A percentile compares a stretch with the other conserved stretches of the same genome.
Conservation (phyloP, 2,888 invertebrate species). For the Dorcus parallelipipedus region DNA sequence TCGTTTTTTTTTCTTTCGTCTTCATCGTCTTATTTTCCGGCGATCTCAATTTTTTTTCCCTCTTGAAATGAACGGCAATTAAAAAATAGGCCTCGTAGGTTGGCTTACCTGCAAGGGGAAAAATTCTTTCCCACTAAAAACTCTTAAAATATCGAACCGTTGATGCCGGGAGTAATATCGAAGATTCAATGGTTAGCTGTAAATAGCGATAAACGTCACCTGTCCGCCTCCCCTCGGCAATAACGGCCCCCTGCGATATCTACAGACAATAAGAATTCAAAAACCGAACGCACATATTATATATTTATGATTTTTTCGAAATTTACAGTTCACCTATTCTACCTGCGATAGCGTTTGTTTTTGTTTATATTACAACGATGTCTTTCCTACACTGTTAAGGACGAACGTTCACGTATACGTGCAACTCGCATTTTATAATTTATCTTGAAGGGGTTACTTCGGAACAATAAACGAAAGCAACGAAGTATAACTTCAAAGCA, state of each 20-base stretch:
- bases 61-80: too few species aligned
- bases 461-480: too few species aligned
- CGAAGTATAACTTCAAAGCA: too few species aligned
- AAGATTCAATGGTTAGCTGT: constrained; percentile 25
- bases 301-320: constrained; percentile 42
- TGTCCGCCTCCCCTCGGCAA: constrained; percentile 32
- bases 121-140: too few species aligned
- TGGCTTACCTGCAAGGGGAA: too few species aligned
- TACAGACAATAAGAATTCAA: constrained; percentile 38
- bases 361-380: constrained; percentile 3
- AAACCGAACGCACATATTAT: constrained; percentile 42
- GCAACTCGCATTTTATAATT: too few species aligned
- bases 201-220: constrained; percentile 44
- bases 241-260: constrained; percentile 31
- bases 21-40: too few species aligned
- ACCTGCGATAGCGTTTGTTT: not conserved
- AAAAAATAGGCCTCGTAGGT: too few species aligned
- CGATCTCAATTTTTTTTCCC: too few species aligned
- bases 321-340: constrained; percentile 21
- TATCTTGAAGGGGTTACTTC: too few species aligned
- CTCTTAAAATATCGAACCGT: constrained; percentile 28
- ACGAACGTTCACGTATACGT: too few species aligned
- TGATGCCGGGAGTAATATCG: constrained; percentile 19
- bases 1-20: not conserved
- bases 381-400: constrained; percentile 5